Percentiles rank a stretch among this genome's conserved stretches.
Conservation (phyloP, 2,113 vertebrate species). For the Maccullochella peelii region DNA sequence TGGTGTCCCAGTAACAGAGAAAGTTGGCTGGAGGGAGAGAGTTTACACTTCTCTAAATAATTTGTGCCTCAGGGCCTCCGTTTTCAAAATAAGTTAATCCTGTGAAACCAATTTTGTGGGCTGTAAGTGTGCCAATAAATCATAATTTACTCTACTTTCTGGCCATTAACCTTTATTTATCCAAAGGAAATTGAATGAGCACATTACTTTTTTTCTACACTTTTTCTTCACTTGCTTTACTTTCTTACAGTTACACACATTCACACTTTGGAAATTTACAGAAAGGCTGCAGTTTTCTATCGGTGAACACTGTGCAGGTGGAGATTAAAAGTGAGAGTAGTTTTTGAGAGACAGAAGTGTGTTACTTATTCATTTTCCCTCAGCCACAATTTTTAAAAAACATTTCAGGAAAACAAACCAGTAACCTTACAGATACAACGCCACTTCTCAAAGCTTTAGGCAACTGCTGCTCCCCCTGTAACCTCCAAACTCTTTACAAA, state of each 20-base stretch:
- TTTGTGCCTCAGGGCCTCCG: constrained; percentile 28
- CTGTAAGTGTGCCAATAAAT: constrained; percentile 35
- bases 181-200: constrained; percentile 46
- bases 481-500: background rate
- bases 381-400: background rate
- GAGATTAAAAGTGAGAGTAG: background rate
- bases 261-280: constrained; percentile 22
- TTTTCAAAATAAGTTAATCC: constrained; percentile 56
- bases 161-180: constrained; percentile 45
- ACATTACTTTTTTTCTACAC: constrained; percentile 4
- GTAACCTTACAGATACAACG: background rate
- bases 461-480: background rate
- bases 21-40: constrained; percentile 42
- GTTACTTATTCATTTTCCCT: background rate
- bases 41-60: constrained; percentile 62
- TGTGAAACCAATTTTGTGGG: constrained; percentile 34
- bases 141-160: constrained; percentile 38
- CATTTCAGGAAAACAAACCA: background rate
- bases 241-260: constrained; percentile 15
- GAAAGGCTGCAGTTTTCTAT: background rate
- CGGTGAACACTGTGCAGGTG: background rate
- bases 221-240: constrained; percentile 15
- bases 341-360: background rate
- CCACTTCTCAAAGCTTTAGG: background rate
- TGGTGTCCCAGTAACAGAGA: constrained; percentile 24